Evolutionary conservation across 2,797 vertebrate genomes (phyloP).

Genomic region (Siniperca obscura): DNA sequence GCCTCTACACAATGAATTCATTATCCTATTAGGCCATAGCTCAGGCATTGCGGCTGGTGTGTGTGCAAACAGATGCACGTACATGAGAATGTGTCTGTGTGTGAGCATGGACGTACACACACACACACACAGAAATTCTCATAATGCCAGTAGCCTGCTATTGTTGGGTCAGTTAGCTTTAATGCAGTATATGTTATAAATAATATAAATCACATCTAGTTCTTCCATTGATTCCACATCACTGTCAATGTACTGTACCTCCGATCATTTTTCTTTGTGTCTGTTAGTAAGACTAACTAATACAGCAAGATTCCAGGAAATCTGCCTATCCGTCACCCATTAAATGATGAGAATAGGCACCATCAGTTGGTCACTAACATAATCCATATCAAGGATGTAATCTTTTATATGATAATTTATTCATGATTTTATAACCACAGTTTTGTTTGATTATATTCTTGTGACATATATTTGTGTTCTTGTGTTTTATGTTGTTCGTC

Average conservation of each 20-base stretch:
- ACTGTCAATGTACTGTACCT: constrained; percentile 45
- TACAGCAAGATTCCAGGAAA: constrained; percentile 31
- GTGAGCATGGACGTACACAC: constrained; percentile 5
- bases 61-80: constrained; percentile 63
- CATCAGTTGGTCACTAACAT: neutral
- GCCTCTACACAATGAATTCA: constrained; percentile 81
- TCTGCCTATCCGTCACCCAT: neutral
- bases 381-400: neutral
- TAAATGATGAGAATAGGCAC: constrained; percentile 5
- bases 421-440: neutral
- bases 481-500: neutral
- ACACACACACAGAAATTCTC: constrained; percentile 23
- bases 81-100: constrained; percentile 42
- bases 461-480: neutral
- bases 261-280: constrained; percentile 43
- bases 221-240: constrained; percentile 51
- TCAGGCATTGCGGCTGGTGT: constrained; percentile 65
- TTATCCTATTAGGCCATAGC: constrained; percentile 83
- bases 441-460: neutral
- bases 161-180: constrained; percentile 66
- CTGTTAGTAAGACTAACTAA: constrained; percentile 22
- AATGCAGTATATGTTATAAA: constrained; percentile 65
- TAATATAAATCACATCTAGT: constrained; percentile 67
- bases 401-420: neutral
- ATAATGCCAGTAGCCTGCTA: constrained; percentile 49